Percentiles rank a stretch among this genome's conserved stretches.
These are phyloP conservation scores for Zosterops borbonicus DNA, from an alignment of 2,113 vertebrate species.

Conservation along the genomic window DNA sequence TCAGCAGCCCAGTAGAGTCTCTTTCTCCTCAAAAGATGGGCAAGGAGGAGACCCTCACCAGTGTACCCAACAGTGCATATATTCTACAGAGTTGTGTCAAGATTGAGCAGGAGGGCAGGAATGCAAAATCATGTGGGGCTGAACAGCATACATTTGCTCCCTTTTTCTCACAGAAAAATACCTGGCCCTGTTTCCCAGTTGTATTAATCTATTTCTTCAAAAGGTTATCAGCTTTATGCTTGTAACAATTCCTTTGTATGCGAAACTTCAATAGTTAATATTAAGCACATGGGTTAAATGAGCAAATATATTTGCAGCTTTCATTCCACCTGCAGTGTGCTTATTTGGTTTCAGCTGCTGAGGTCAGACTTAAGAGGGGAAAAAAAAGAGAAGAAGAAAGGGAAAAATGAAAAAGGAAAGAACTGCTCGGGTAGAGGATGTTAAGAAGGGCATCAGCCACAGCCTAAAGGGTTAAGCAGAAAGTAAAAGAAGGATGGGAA, in stretches of 20 bases:
- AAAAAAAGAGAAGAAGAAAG: not conserved
- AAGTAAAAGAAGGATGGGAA: slow-evolving; percentile 7
- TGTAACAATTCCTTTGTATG: slow-evolving; percentile 7
- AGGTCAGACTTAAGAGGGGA: slow-evolving; percentile 16
- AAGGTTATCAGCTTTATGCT: slow-evolving; percentile 45
- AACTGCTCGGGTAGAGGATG: not conserved
- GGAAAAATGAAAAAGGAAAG: not conserved
- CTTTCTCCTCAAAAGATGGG: not conserved
- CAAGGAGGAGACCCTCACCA: not conserved
- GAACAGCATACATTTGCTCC: slow-evolving; percentile 44
- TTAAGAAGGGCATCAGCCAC: slow-evolving; percentile 29
- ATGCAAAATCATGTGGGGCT: slow-evolving; percentile 48
- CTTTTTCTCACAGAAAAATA: slow-evolving; percentile 48
- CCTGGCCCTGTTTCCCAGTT: slow-evolving; percentile 45
- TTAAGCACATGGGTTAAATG: slow-evolving; percentile 52
- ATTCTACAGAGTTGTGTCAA: slow-evolving; percentile 10
- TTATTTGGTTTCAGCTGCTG: slow-evolving; percentile 61
- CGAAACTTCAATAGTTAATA: slow-evolving; percentile 63
- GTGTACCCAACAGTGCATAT: not conserved
- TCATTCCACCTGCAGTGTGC: slow-evolving; percentile 51
- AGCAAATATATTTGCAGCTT: slow-evolving; percentile 60
- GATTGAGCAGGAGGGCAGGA: slow-evolving; percentile 54
- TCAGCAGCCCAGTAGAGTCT: not conserved
- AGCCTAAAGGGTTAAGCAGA: slow-evolving; percentile 38
- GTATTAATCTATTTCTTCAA: slow-evolving; percentile 50